Evolutionary conservation across 92 coral and sea anemone species (phyloP).

Genomic region (Epizoanthus fatuus): DNA sequence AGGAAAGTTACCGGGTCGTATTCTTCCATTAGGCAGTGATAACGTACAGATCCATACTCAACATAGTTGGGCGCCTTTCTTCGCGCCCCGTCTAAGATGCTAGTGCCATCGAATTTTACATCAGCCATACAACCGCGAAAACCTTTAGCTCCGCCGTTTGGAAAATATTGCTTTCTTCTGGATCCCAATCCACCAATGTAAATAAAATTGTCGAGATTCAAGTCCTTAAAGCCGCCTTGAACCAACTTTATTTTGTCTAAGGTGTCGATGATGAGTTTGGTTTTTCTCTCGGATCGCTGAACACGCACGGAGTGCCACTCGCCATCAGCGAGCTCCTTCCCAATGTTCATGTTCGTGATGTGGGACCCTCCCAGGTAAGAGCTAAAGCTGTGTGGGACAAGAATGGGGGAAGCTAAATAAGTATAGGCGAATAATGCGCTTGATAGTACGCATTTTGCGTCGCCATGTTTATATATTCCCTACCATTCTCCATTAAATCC

Average conservation of each 20-base stretch:
- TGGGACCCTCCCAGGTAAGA: slow-evolving; percentile 76
- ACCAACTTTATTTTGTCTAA: slow-evolving; percentile 15
- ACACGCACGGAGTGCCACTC: slow-evolving; percentile 86
- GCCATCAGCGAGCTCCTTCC: slow-evolving; percentile 79
- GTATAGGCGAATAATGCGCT: too few relatives aligned
- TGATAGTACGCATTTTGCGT: too few relatives aligned
- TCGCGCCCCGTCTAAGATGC: slow-evolving; percentile 57
- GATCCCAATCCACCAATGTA: slow-evolving; percentile 85
- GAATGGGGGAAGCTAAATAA: too few relatives aligned
- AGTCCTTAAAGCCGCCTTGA: slow-evolving; percentile 53
- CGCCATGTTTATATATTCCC: too few relatives aligned
- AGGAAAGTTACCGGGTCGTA: slow-evolving; percentile 73
- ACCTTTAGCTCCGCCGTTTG: slow-evolving; percentile 32
- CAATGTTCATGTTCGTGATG: slow-evolving; percentile 47
- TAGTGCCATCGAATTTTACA: slow-evolving; percentile 66
- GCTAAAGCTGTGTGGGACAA: slow-evolving; percentile 45
- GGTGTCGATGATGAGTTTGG: slow-evolving; percentile 62
- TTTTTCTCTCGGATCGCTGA: slow-evolving; percentile 53
- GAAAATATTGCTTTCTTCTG: neutral
- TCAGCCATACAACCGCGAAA: slow-evolving; percentile 86
- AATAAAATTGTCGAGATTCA: slow-evolving; percentile 61
- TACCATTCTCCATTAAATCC: too few relatives aligned
- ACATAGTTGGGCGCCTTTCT: slow-evolving; percentile 33
- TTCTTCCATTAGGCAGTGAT: slow-evolving; percentile 67
- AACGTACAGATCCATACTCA: slow-evolving; percentile 59